These are phyloP conservation scores for Eurypyga helias DNA, from an alignment of 2,113 vertebrate species.

Conservation along the genomic window DNA sequence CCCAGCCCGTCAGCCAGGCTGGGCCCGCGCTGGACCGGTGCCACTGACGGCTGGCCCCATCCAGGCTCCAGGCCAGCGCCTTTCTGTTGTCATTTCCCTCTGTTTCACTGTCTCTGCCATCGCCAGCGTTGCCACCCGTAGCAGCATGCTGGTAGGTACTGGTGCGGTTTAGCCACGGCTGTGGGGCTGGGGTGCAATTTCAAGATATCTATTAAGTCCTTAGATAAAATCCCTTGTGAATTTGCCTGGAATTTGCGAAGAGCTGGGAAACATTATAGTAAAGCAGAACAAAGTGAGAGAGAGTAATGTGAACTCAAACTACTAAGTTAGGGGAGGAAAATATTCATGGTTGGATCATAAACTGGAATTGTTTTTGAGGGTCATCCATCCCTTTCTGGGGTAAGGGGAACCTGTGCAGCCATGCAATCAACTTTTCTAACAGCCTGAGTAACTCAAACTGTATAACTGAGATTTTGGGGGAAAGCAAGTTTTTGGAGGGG, in stretches of 20 bases:
- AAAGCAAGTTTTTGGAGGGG: background rate
- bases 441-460: background rate
- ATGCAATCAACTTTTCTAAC: background rate
- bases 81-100: background rate
- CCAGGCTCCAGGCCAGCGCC: background rate
- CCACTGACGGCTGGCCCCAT: background rate
- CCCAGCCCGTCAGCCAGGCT: accelerated
- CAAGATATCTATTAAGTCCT: background rate
- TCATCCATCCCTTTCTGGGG: background rate
- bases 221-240: background rate
- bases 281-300: background rate
- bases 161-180: background rate
- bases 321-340: background rate
- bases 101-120: background rate
- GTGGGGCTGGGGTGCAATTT: background rate
- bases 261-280: background rate
- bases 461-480: background rate
- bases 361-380: background rate
- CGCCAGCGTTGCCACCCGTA: background rate
- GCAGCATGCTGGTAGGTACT: background rate
- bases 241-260: background rate
- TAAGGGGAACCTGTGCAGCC: background rate
- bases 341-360: background rate
- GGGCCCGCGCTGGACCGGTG: background rate
- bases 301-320: background rate